Percentiles rank a stretch among this genome's conserved stretches.
Conservation (phyloP, 2,113 vertebrate species). For the Antigone vipio region DNA sequence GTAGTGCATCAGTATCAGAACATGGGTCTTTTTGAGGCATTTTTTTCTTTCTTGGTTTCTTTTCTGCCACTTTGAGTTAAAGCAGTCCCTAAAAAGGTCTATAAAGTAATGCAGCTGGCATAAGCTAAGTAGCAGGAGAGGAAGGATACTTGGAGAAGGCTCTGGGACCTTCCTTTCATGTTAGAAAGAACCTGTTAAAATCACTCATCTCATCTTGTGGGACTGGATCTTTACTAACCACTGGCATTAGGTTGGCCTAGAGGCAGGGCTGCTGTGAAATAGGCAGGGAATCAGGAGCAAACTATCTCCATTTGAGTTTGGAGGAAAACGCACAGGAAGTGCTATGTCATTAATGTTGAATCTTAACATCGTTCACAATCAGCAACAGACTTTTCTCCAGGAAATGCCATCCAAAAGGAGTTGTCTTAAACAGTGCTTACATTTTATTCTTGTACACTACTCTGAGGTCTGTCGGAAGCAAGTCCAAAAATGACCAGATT, state of each 20-base stretch:
- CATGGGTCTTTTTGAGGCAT: neutral
- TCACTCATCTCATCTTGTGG: neutral
- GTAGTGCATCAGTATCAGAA: neutral
- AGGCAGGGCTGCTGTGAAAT: neutral
- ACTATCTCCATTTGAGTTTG: accelerated
- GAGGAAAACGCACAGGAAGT: neutral
- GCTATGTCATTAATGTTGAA: neutral
- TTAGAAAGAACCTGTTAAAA: neutral
- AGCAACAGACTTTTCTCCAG: neutral
- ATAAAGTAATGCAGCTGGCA: neutral
- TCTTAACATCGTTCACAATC: neutral
- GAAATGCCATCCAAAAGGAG: neutral
- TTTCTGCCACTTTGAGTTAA: neutral
- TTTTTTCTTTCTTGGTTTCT: neutral
- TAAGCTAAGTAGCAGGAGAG: neutral
- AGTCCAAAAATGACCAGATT: neutral
- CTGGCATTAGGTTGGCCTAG: neutral
- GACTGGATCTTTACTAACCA: neutral
- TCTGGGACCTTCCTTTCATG: neutral
- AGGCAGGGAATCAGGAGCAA: neutral
- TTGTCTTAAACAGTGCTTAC: neutral
- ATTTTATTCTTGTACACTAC: neutral
- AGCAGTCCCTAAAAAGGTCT: neutral
- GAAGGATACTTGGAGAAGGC: neutral
- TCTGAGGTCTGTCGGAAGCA: neutral